phyloP scores from a whole-genome alignment of 2,888 invertebrate species.

The Branchellion lobata region DNA sequence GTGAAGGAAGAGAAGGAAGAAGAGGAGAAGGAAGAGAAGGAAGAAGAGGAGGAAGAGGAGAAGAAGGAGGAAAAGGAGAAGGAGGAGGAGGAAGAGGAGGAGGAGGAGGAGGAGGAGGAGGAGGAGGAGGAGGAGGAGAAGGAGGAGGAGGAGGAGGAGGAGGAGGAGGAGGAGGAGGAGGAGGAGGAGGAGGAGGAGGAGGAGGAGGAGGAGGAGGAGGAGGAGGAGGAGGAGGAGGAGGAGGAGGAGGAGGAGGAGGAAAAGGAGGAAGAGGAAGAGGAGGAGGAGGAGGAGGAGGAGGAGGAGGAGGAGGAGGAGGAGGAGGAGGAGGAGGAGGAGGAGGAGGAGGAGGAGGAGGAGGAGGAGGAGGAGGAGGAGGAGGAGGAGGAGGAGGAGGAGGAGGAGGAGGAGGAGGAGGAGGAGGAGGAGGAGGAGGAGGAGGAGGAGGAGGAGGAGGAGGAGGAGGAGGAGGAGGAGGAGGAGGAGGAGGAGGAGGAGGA shows the following conservation, averaged over 20 bases:
- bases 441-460: constrained; percentile 14
- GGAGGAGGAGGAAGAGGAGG: not conserved
- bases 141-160: too few species aligned
- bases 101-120: not conserved
- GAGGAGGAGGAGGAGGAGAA: not conserved
- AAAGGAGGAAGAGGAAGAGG: not conserved
- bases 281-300: not conserved
- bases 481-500: constrained; percentile 3
- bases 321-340: not conserved
- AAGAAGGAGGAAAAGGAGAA: not conserved
- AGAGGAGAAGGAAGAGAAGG: not conserved
- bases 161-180: too few species aligned
- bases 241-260: too few species aligned
- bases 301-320: not conserved
- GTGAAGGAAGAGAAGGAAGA: not conserved
- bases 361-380: not conserved
- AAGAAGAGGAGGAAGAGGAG: not conserved
- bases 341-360: not conserved
- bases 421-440: constrained; percentile 14
- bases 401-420: not conserved
- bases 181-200: too few species aligned
- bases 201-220: too few species aligned
- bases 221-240: too few species aligned
- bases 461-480: constrained; percentile 14
- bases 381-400: not conserved